Evolutionary conservation across 1,140 invertebrate genomes (phyloP).

Genomic region (Belonocnema kinseyi): DNA sequence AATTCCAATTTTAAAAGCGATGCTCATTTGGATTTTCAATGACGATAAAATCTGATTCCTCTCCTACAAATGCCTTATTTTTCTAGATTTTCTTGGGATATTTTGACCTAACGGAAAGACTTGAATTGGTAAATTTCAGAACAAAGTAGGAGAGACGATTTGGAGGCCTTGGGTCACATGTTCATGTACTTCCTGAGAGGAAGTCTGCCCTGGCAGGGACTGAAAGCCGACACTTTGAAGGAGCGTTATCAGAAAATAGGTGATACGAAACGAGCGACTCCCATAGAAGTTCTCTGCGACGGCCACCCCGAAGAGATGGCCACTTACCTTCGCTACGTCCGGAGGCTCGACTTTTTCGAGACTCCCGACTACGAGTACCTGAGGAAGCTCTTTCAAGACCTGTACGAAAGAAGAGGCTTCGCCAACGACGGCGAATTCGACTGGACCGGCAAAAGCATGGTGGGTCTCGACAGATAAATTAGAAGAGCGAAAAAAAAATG

Average conservation of each 20-base stretch:
- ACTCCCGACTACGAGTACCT: conserved; percentile 99
- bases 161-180: conserved; percentile 99
- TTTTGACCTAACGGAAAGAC: no score
- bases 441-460: conserved; percentile 98
- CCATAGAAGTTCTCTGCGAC: conserved; percentile 98
- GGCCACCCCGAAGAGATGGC: conserved; percentile 98
- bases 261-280: conserved; percentile 98
- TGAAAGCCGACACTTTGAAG: conserved; percentile 99
- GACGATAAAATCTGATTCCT: no score
- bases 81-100: no score
- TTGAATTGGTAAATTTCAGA: conserved; percentile 78
- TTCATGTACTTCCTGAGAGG: conserved; percentile 99
- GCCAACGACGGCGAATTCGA: conserved; percentile 98
- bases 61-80: no score
- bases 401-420: conserved; percentile 95
- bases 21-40: no score
- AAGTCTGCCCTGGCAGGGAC: conserved; percentile 99
- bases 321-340: conserved; percentile 97
- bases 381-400: conserved; percentile 94
- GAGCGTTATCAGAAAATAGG: conserved; percentile 99
- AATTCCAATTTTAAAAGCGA: no score
- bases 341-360: conserved; percentile 99
- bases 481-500: no score
- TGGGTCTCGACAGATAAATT: conserved; percentile 69
- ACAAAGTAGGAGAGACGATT: conserved; percentile 98